Conservation (phyloP, 2,888 invertebrate genomes). For the Zygogramma bicolorata region DNA sequence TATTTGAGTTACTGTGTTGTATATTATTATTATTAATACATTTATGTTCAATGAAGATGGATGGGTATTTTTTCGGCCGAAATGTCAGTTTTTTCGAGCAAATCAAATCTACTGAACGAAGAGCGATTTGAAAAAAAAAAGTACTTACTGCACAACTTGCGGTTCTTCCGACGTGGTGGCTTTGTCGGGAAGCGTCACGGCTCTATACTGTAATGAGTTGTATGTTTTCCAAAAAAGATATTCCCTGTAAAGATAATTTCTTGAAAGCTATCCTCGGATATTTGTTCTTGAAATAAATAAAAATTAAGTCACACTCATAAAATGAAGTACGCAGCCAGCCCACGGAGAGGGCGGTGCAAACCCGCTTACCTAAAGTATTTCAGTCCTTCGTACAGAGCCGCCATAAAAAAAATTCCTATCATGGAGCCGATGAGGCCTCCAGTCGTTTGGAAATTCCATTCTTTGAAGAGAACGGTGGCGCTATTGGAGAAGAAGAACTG, state of each 20-base stretch:
- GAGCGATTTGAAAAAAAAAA: neutral
- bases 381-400: constrained; percentile 94
- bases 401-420: constrained; percentile 91
- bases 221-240: constrained; percentile 90
- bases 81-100: too few relatives aligned
- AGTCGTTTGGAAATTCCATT: constrained; percentile 81
- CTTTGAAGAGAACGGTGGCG: constrained; percentile 84
- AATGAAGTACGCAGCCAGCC: neutral
- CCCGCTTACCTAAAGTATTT: constrained; percentile 81
- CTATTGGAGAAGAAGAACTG: constrained; percentile 85
- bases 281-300: constrained; percentile 28
- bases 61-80: too few relatives aligned
- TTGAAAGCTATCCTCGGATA: constrained; percentile 4
- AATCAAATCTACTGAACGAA: neutral
- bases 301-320: constrained; percentile 12
- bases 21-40: too few relatives aligned
- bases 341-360: neutral
- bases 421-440: constrained; percentile 90
- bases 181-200: constrained; percentile 83
- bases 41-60: too few relatives aligned
- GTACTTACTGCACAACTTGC: constrained; percentile 80
- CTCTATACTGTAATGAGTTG: constrained; percentile 86
- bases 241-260: constrained; percentile 71
- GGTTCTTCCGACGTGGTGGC: constrained; percentile 76
- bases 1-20: too few relatives aligned